Evolutionary conservation across 92 coral and sea anemone species (phyloP), one percentile per base, ranked within the genome.

Genomic region (Epizoanthus rinbou): DNA sequence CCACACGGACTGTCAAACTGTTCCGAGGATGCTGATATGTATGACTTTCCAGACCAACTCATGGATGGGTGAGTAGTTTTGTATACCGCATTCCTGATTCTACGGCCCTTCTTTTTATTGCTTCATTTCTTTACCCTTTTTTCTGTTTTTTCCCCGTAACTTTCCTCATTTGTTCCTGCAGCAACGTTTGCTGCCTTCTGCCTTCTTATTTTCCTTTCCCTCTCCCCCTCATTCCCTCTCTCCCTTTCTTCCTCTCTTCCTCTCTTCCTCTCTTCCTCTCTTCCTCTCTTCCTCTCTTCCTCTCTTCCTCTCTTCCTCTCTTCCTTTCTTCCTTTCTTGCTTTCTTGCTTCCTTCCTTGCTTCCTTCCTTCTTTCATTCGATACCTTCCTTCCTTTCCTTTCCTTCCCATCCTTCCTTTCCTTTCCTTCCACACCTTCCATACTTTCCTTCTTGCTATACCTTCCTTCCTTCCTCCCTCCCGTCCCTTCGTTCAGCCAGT

Each of bases 1-100:
- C 98, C 98, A 8, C 98, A 93, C 73, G 98, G 93, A 56, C 66
- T 93, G 54, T 84, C 91, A 3, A 67, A 91, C 85, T 93, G 98
- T 60, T 73, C 93, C 22, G 98, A 93, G 65, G 95, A 93, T 63
- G 95, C 98, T 8, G 89, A 93, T 81, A 85, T 93, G 95, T 31
- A 65, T 15, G 85, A 89, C 57, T 85, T 84, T 57, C 80, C 93
- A 2, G 71, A 85, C 13, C 90, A 86, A 56, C 91, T 93, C 13
- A 76, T 83, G 3, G 98, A 93, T 82, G 98, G 98, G 92, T 89
- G 80, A 73, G 85, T 80, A 43, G 31, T 35, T 3, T 6, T 10
- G 50, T 43, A 9, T 43, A 3, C 31, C 31, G 9, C 18, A 8
- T 18, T 21, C 13, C 43, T 23, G 1, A 0, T 11, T 4, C 15